Base-by-base conservation (phyloP, 2,113 vertebrate species). In the Brienomyrus brachyistius region DNA sequence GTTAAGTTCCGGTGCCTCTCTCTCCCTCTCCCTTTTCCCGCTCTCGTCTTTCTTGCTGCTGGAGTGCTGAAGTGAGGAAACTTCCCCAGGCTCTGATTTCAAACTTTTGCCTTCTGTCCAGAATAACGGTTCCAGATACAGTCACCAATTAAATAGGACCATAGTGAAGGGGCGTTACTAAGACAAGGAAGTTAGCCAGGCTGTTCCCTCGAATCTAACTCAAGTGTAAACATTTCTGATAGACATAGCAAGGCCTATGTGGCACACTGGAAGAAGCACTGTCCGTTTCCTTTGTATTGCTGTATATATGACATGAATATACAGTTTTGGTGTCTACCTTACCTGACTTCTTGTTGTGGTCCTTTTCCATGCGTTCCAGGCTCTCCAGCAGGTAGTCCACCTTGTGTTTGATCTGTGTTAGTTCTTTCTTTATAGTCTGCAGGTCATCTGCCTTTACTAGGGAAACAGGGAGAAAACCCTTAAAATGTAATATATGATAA, bases 391-490 rank as follows among this genome's bases (percentile, higher is more conserved):
- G 95, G 90, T 95, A 96, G 92, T 98, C 97, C 94, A 98, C 97
- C 93, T 97, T 98, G 95, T 97, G 96, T 91, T 98, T 98, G 94
- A 98, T 97, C 94, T 97, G 96, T 6, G 96, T 96, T 90, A 98
- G 95, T 87, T 98, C 97, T 91, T 96, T 97, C 94, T 98, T 98
- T 92, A 98, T 97, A 90, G 96, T 95, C 93, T 98, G 97, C 89
- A 98, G 94, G 50, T 98, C 97, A 89, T 97, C 97, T 3, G 93
- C 94, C 94, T 96, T 97, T 95, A 97, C 97, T 97, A 90, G n/a
- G 56, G 23, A 84, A 84, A 47, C 82, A 48, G 21, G 35, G 82
- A 23, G 40, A 82, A 82, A 82, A 45, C 77, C 77, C 77, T 45
- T 82, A 82, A 40, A 45, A 43, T 45, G 45, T 21, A 45, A n/a